Base-by-base conservation (phyloP, 2,797 vertebrate genomes). In the Cirrhinus mrigala region DNA sequence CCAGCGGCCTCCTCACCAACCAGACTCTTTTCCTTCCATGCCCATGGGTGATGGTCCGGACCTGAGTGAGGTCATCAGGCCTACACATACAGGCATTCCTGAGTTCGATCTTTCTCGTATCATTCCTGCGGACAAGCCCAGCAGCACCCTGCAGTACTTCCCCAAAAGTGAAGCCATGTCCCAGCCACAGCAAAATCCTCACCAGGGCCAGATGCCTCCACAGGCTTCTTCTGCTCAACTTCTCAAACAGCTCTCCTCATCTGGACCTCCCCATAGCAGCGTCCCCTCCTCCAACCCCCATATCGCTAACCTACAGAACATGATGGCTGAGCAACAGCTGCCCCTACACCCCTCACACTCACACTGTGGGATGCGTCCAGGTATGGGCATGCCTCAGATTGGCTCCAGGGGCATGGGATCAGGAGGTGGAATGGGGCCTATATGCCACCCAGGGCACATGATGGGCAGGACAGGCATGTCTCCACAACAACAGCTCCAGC, bases 101-200 rank as follows among this genome's bases (percentile, higher is more conserved):
- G 98, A 99, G 92, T 99, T 99, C 69, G 98, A 99, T 92, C 95
- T 99, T 44, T 99, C 98, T 33, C 95, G 98, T 88, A 99, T 99
- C 95, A 99, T 99, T 95, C 98, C 98, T 0, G 96, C 98, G 0
- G 98, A 99, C 94, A 99, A 99, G 91, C 98, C 98, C 76, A 99
- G 98, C 92, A 98, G 98, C 96, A 99, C 98, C 66, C 95, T 99
- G 89, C 98, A 99, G 94, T 99, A 99, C 94, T 99, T 99, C 91
- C 98, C 98, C 81, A 99, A 98, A 92, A 97, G 91, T 0, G 96
- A 96, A 90, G 92, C 91, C 86, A 96, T 95, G 91, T 86, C 89
- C 52, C 94, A 95, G 70, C 91, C 90, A 82, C 94, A 79, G 93
- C 96, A 76, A 74, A 92, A 93, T 88, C 92, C 56, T 60, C 94